A percentile compares a stretch with the other conserved stretches of the same genome.
Conservation (phyloP, 2,888 invertebrate species). For the Pomacea canaliculata region DNA sequence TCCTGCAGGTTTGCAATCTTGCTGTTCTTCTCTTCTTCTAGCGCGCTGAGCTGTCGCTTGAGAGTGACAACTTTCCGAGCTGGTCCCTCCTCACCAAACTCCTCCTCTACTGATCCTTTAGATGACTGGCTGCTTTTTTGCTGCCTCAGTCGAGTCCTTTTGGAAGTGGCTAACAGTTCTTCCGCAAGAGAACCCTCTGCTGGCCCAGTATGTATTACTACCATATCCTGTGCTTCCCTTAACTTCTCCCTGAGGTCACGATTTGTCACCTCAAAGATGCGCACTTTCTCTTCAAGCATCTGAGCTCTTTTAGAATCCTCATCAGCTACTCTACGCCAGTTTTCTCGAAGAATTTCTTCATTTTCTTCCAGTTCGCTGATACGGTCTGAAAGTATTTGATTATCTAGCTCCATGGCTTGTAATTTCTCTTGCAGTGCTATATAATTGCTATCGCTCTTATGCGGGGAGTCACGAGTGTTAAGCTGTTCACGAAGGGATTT, state of each 20-base stretch:
- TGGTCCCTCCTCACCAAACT: neutral
- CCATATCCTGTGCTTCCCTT: slow-evolving; percentile 48
- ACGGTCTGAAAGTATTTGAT: slow-evolving; percentile 45
- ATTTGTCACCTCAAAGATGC: slow-evolving; percentile 48
- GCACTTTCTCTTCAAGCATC: slow-evolving; percentile 55
- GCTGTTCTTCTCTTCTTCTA: slow-evolving; percentile 49
- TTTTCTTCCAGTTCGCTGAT: slow-evolving; percentile 59
- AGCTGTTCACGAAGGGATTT: slow-evolving; percentile 49
- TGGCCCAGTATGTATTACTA: slow-evolving; percentile 40
- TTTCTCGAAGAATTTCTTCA: slow-evolving; percentile 54
- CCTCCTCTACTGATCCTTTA: slow-evolving; percentile 12
- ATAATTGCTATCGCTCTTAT: slow-evolving; percentile 1
- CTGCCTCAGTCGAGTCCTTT: slow-evolving; percentile 14
- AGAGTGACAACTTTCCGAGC: slow-evolving; percentile 32
- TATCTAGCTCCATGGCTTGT: slow-evolving; percentile 45
- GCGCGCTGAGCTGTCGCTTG: slow-evolving; percentile 48
- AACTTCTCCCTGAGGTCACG: slow-evolving; percentile 54
- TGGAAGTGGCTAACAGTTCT: slow-evolving; percentile 42
- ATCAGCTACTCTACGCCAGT: slow-evolving; percentile 60
- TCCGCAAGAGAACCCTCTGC: slow-evolving; percentile 49
- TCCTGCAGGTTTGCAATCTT: slow-evolving; percentile 55
- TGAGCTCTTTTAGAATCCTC: slow-evolving; percentile 55
- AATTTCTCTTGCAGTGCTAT: slow-evolving; percentile 46
- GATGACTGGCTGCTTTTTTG: slow-evolving; percentile 6
- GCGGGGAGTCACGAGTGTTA: slow-evolving; percentile 22